These are phyloP conservation scores for Mungos mungo DNA, from an alignment of 2,113 vertebrate genomes.

Conservation along the genomic window DNA sequence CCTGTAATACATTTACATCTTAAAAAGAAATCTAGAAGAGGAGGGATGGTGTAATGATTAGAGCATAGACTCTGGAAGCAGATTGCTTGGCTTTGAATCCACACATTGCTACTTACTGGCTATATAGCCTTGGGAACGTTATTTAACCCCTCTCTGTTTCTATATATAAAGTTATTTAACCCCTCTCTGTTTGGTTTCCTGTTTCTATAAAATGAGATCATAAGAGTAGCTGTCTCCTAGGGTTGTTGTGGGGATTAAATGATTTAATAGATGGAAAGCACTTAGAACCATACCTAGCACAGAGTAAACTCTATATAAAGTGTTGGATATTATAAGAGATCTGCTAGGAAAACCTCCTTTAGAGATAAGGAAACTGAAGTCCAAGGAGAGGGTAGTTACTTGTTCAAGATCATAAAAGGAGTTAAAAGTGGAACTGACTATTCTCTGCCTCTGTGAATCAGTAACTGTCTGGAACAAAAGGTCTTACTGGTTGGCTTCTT, in stretches of 20 bases:
- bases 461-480: not conserved
- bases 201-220: not conserved
- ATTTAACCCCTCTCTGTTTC: not conserved
- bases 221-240: not conserved
- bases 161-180: not conserved
- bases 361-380: not conserved
- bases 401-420: not conserved
- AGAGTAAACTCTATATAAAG: not conserved
- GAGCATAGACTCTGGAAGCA: not conserved
- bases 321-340: not conserved
- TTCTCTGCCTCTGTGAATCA: not conserved
- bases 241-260: not conserved
- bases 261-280: not conserved
- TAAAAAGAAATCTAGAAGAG: not conserved
- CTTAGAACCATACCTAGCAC: not conserved
- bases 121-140: conserved; percentile 1
- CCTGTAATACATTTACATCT: not conserved
- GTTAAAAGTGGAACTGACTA: not conserved
- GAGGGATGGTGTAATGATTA: not conserved
- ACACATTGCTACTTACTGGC: not conserved
- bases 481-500: not conserved
- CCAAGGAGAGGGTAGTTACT: not conserved
- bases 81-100: not conserved
- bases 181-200: conserved; percentile 8
- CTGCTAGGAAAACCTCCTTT: not conserved